Evolutionary conservation across 2,888 invertebrate genomes (phyloP), one percentile per base, ranked within the genome.

Genomic region (Lycophotia porphyrea): DNA sequence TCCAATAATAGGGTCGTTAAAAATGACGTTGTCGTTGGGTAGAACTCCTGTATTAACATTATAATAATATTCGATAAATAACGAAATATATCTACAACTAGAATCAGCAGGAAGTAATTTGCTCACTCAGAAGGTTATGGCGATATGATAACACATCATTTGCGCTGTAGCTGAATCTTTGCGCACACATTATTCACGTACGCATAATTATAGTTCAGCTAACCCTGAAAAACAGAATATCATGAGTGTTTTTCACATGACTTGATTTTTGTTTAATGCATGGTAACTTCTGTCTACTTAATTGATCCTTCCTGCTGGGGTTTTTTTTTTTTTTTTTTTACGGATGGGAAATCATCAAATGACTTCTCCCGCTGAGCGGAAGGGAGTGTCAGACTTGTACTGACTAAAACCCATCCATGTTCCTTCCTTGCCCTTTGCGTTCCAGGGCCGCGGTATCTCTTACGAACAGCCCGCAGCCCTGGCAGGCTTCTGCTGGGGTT

Each of bases 51-150:
- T 39, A 42, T 68, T 58, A 81, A 64, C 76, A 79, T 74, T 82
- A 61, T 58, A 84, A 83, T 77, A 75, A 70, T 47, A 70, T 36
- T 69, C 71, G 77, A 81, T 84, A 86, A 79, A 89, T 86, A 88
- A 84, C 85, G 82, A 89, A 86, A 88, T 89, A 90, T 84, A 91
- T 91, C 88, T 89, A 87, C 87, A 86, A 84, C 88, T 85, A 90
- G 86, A 93, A 94, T 92, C 91, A 94, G 90, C 89, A 95, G 96
- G 96, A 96, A 96, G 95, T 93, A 94, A 95, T 96, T 95, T 94
- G 92, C 93, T 93, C 93, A 91, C 88, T 88, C 89, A 93, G 95
- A 96, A 96, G 96, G 96, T 94, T 93, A 93, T 88, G 86, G 90
- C 92, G 95, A 95, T 96, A 96, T 92, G 95, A 95, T 96, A 96